A percentile compares a stretch with the other conserved stretches of the same genome.
Evolutionary conservation across 2,113 vertebrate genomes (phyloP).

Genomic region (Nannobrachium achirus): DNA sequence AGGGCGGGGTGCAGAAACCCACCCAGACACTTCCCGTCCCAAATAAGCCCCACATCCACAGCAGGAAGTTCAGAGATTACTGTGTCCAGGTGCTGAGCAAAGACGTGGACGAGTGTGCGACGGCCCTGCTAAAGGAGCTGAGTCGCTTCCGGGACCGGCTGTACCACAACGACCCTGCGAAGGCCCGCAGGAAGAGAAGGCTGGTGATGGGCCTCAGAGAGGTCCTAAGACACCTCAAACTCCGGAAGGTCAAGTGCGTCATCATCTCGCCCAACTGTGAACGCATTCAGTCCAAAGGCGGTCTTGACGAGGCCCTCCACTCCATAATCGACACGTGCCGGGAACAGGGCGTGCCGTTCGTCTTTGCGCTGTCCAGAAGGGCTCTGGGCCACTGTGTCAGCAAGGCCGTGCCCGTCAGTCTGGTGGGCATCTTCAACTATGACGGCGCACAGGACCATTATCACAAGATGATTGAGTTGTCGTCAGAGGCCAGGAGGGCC

Average conservation of each 20-base stretch:
- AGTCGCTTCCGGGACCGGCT: conserved; percentile 97
- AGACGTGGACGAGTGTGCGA: conserved; percentile 93
- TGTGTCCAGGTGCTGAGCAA: conserved; percentile 96
- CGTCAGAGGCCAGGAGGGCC: conserved; percentile 86
- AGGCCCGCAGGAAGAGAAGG: conserved; percentile 93
- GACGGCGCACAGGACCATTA: conserved; percentile 97
- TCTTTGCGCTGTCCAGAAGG: conserved; percentile 95
- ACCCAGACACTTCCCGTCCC: conserved; percentile 28
- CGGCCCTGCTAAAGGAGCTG: conserved; percentile 89
- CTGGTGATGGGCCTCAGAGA: conserved; percentile 96
- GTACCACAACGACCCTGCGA: conserved; percentile 96
- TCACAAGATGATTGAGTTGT: conserved; percentile 94
- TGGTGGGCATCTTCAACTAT: conserved; percentile 98
- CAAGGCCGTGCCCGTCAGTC: conserved; percentile 95
- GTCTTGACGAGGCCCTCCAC: conserved; percentile 94
- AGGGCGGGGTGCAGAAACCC: not conserved
- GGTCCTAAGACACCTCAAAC: conserved; percentile 94
- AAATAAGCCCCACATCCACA: conserved; percentile 89
- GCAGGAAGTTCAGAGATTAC: conserved; percentile 95
- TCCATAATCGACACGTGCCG: conserved; percentile 90
- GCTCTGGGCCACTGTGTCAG: conserved; percentile 93
- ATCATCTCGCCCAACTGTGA: conserved; percentile 98
- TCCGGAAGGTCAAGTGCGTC: conserved; percentile 92
- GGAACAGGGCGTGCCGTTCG: conserved; percentile 91
- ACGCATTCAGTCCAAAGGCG: conserved; percentile 94